Conservation (phyloP, 2,888 invertebrate species). For the Trissonchulus sp. region DNA sequence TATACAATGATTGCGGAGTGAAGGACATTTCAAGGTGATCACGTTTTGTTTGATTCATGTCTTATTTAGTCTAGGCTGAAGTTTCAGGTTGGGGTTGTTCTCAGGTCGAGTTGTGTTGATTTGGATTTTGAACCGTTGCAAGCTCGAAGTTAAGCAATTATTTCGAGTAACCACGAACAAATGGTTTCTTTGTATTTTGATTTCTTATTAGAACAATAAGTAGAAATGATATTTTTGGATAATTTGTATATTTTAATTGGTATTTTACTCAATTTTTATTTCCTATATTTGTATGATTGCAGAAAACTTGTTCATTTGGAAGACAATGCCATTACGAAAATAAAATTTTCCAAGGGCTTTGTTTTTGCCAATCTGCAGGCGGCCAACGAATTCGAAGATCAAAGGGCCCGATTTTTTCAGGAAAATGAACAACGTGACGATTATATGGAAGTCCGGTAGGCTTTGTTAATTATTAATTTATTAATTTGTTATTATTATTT, state of each 20-base stretch:
- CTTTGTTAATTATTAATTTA: not conserved
- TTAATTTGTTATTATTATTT: not conserved
- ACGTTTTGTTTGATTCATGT: too few species aligned
- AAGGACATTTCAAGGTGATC: slow-evolving; percentile 30
- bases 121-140: not conserved
- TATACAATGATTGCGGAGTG: slow-evolving; percentile 67
- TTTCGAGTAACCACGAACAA: too few species aligned
- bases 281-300: too few species aligned
- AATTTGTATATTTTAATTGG: too few species aligned
- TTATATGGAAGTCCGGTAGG: slow-evolving; percentile 68
- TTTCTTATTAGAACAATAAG: too few species aligned
- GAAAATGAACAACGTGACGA: slow-evolving; percentile 73
- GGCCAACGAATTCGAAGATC: slow-evolving; percentile 72
- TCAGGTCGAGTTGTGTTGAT: too few species aligned
- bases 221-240: too few species aligned
- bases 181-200: too few species aligned
- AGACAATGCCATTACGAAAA: slow-evolving; percentile 68
- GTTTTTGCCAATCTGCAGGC: slow-evolving; percentile 73
- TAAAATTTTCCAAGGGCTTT: slow-evolving; percentile 71
- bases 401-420: slow-evolving; percentile 69
- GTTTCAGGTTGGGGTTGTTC: too few species aligned
- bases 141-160: too few species aligned
- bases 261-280: too few species aligned
- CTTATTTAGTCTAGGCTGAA: too few species aligned
- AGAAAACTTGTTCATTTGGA: slow-evolving; percentile 64